A percentile compares a stretch with the other conserved stretches of the same genome.
Evolutionary conservation across 2,888 invertebrate species (phyloP).

Genomic region (Choreutis nemorana): DNA sequence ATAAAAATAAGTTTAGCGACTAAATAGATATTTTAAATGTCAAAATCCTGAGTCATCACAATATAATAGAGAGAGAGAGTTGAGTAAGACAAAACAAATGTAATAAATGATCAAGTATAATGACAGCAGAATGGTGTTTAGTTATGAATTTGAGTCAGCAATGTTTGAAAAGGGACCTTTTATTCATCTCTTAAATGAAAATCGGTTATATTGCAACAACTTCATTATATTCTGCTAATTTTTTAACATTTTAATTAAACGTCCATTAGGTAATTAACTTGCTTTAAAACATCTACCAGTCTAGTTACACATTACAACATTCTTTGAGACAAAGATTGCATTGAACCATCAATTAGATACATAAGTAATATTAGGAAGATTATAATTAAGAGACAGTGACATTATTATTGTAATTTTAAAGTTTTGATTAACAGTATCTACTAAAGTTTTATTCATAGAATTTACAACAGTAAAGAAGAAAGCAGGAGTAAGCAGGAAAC

Average conservation of each 20-base stretch:
- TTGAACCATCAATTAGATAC: conserved; percentile 61
- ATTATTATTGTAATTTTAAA: conserved; percentile 39
- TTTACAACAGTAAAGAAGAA: conserved; percentile 49
- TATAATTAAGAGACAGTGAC: conserved; percentile 44
- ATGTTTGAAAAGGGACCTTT: too few relatives aligned
- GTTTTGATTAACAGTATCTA: conserved; percentile 46
- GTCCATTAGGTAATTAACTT: conserved; percentile 16
- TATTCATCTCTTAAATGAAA: conserved; percentile 55
- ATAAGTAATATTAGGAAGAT: conserved; percentile 33
- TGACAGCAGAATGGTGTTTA: conserved; percentile 41
- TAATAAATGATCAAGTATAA: conserved; percentile 28
- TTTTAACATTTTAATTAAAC: conserved; percentile 39
- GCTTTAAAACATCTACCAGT: conserved; percentile 36
- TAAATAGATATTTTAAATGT: neutral
- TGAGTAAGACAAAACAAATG: conserved; percentile 23
- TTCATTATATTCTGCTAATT: conserved; percentile 59
- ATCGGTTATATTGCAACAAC: conserved; percentile 53
- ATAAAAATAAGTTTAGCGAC: neutral
- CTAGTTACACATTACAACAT: conserved; percentile 26
- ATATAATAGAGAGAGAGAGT: conserved; percentile 38
- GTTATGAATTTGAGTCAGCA: too few relatives aligned
- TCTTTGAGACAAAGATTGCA: conserved; percentile 62
- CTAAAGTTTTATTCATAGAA: conserved; percentile 42
- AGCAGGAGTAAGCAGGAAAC: conserved; percentile 53
- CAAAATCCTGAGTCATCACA: conserved; percentile 59